A percentile compares a stretch with the other conserved stretches of the same genome.
Conservation (phyloP, 2,797 vertebrate species). For the Megalops cyprinoides region DNA sequence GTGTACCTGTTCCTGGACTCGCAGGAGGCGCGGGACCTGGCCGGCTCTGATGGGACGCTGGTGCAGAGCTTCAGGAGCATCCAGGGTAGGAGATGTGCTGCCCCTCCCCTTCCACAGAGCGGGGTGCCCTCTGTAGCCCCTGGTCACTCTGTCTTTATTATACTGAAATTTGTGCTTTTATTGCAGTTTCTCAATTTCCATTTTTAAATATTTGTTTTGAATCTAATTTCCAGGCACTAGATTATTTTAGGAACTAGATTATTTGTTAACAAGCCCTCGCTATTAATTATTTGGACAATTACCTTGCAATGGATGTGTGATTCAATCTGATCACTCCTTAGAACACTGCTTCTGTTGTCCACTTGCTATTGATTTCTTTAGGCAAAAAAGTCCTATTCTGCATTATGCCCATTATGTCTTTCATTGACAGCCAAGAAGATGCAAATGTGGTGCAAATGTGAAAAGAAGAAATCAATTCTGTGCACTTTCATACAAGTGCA, state of each 20-base stretch:
- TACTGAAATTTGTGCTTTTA: no score
- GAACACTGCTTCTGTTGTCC: not conserved
- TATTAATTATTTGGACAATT: not conserved
- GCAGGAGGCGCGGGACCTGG: conserved; percentile 57
- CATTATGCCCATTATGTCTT: not conserved
- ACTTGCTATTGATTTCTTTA: not conserved
- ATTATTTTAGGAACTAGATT: not conserved
- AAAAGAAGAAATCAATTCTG: no score
- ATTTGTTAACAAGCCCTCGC: not conserved
- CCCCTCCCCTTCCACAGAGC: not conserved
- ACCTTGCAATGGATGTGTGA: not conserved
- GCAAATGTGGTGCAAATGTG: no score
- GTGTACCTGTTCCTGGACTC: conserved; percentile 65
- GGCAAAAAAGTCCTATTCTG: not conserved
- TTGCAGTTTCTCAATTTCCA: no score
- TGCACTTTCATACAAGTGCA: no score
- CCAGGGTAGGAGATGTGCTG: conserved; percentile 52
- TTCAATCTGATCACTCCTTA: not conserved
- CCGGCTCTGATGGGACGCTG: conserved; percentile 64
- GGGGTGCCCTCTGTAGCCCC: no score
- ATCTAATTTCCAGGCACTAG: no score
- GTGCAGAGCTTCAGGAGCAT: conserved; percentile 73
- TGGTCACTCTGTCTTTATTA: no score
- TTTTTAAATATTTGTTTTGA: no score
- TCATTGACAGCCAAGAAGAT: no score